Percentiles rank a stretch among this genome's conserved stretches.
Conservation (phyloP, 2,797 vertebrate species). For the Crypturellus tataupa region DNA sequence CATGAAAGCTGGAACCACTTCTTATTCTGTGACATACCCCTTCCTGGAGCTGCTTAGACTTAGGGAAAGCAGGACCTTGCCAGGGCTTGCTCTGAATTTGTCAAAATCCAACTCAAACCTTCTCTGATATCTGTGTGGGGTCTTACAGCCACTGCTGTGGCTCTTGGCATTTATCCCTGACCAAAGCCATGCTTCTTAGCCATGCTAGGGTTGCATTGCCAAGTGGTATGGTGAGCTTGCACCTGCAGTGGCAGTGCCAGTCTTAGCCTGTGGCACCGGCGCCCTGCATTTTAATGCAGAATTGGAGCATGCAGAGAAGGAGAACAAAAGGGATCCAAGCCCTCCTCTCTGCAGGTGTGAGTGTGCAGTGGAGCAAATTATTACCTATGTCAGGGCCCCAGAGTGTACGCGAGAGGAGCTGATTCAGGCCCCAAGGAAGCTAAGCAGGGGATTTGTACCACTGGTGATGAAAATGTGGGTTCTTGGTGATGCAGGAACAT, state of each 20-base stretch:
- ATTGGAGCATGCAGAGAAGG: background rate
- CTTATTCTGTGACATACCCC: background rate
- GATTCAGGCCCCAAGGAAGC: background rate
- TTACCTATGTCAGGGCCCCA: background rate
- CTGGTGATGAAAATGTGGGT: background rate
- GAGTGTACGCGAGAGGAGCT: background rate
- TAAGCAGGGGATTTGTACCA: background rate
- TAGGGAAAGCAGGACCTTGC: background rate
- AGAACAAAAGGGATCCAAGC: background rate
- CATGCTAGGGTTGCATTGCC: background rate
- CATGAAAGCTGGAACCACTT: background rate
- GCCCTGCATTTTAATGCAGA: rapidly evolving
- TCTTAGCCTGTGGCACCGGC: rapidly evolving
- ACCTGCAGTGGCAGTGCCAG: background rate
- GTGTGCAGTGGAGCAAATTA: background rate
- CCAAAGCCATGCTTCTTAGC: background rate
- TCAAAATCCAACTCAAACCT: background rate
- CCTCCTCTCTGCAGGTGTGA: background rate
- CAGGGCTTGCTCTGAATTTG: background rate
- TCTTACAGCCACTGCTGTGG: background rate
- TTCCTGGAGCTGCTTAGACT: background rate
- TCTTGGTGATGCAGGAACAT: no score
- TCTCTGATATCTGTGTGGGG: rapidly evolving
- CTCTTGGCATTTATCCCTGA: background rate
- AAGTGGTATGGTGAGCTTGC: background rate